These are phyloP conservation scores for Machimus atricapillus DNA, from an alignment of 2,888 invertebrate genomes.

Conservation along the genomic window DNA sequence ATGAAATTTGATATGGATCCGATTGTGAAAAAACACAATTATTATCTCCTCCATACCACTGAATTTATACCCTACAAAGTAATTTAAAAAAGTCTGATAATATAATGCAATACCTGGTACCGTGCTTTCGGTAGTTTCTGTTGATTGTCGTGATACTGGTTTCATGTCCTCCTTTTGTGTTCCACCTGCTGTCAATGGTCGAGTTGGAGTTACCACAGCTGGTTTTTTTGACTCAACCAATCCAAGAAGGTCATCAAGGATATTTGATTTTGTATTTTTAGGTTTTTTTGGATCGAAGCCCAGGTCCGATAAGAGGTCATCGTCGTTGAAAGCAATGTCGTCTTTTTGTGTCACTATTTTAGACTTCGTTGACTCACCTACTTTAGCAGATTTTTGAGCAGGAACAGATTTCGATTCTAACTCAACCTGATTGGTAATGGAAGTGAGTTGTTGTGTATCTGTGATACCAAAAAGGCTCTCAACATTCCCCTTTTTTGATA, in stretches of 20 bases:
- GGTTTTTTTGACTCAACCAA: constrained; percentile 51
- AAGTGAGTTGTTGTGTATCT: constrained; percentile 47
- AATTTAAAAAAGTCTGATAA: background rate
- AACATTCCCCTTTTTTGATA: constrained; percentile 52
- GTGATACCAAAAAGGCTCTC: constrained; percentile 61
- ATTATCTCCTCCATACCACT: too few relatives aligned
- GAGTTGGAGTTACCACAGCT: constrained; percentile 48
- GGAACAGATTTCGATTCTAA: constrained; percentile 46
- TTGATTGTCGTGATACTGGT: constrained; percentile 59
- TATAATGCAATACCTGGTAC: constrained; percentile 6
- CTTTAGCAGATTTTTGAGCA: background rate
- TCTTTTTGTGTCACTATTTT: constrained; percentile 22
- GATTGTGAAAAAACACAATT: too few relatives aligned
- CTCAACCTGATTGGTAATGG: constrained; percentile 45
- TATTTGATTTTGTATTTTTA: constrained; percentile 55
- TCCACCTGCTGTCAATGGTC: constrained; percentile 48
- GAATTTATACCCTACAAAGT: too few relatives aligned
- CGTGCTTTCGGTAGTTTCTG: constrained; percentile 58
- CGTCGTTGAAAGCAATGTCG: constrained; percentile 51
- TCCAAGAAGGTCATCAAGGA: constrained; percentile 59
- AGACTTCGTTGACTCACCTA: background rate
- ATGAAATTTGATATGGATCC: too few relatives aligned
- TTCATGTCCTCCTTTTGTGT: constrained; percentile 33
- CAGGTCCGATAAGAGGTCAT: constrained; percentile 57
- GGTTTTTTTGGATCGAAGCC: constrained; percentile 62